Percentiles rank a stretch among this genome's conserved stretches.
Evolutionary conservation across 2,797 vertebrate genomes (phyloP).

Genomic region (Acrocephalus scirpaceus): DNA sequence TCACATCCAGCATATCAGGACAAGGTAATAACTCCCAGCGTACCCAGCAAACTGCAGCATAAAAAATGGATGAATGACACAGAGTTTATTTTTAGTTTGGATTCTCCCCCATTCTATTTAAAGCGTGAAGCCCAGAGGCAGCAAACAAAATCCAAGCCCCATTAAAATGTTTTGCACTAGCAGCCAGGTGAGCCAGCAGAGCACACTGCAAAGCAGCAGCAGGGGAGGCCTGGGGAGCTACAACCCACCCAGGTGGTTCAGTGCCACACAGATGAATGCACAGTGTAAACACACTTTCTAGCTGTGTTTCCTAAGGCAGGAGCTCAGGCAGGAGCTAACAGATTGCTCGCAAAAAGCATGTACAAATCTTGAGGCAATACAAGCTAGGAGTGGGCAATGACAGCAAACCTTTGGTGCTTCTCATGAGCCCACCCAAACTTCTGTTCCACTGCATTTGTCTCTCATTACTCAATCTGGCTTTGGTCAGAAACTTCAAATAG

Average conservation of each 20-base stretch:
- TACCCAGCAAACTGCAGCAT: background rate
- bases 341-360: background rate
- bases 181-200: background rate
- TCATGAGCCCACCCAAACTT: background rate
- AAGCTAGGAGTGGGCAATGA: background rate
- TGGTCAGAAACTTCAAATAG: background rate
- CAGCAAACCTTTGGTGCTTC: background rate
- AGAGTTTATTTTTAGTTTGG: background rate
- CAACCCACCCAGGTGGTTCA: background rate
- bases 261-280: background rate
- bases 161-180: background rate
- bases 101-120: background rate
- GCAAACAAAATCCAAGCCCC: background rate
- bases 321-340: background rate
- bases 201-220: background rate
- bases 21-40: background rate
- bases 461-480: background rate
- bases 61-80: background rate
- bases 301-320: background rate
- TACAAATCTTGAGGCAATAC: background rate
- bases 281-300: background rate
- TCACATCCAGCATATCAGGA: background rate
- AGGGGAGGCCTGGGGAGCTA: background rate
- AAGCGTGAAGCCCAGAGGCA: background rate
- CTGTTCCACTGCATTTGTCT: accelerated